Evolutionary conservation across 2,888 invertebrate species (phyloP).

Genomic region (Napeogenes inachia): DNA sequence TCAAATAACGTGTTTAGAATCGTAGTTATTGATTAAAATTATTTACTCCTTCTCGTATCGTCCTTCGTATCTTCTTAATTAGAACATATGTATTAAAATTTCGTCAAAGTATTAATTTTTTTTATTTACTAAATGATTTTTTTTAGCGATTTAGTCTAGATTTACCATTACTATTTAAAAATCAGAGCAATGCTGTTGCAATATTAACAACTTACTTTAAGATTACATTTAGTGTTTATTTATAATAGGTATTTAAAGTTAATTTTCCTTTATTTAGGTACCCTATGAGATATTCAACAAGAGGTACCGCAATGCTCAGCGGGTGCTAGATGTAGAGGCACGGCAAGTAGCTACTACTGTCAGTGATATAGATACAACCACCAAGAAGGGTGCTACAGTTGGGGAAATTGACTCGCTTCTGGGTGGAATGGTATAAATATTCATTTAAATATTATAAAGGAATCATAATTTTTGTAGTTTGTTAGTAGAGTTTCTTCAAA

Average conservation of each 20-base stretch:
- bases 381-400: conserved; percentile 72
- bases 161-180: no score
- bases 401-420: conserved; percentile 88
- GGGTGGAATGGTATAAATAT: conserved; percentile 83
- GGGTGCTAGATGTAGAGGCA: conserved; percentile 94
- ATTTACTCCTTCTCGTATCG: no score
- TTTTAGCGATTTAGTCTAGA: no score
- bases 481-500: no score
- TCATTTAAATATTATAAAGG: background rate
- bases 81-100: no score
- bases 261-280: conserved; percentile 78
- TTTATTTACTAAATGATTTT: no score
- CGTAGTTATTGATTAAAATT: no score
- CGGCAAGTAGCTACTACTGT: conserved; percentile 90
- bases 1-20: no score
- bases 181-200: no score
- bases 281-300: conserved; percentile 99
- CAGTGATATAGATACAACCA: conserved; percentile 85
- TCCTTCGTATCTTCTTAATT: no score
- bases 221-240: background rate
- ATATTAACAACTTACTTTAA: background rate
- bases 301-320: conserved; percentile 96
- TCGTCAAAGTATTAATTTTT: no score
- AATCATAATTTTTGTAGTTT: no score
- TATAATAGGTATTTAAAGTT: conserved; percentile 7